Evolutionary conservation across 2,888 invertebrate genomes (phyloP).

Genomic region (Limnephilus marmoratus): DNA sequence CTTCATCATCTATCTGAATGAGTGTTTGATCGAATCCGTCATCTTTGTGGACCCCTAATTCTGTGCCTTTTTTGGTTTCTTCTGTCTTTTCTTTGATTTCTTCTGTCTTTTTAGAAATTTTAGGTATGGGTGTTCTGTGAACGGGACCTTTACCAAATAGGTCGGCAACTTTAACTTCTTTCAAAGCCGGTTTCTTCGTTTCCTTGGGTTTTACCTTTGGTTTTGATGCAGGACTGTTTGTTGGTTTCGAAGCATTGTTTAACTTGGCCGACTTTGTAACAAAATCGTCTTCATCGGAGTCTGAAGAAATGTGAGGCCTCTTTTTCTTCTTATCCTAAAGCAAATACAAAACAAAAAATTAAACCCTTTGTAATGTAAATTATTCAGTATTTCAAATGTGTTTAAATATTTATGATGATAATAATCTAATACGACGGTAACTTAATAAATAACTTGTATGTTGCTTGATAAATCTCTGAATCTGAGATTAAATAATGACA

Average conservation of each 20-base stretch:
- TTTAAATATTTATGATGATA: no score
- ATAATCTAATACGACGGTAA: no score
- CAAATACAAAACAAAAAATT: constrained; percentile 34
- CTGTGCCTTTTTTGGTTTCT: constrained; percentile 66
- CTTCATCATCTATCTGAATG: constrained; percentile 67
- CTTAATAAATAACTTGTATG: no score
- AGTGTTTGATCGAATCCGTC: constrained; percentile 85
- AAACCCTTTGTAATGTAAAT: background rate
- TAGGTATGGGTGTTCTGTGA: constrained; percentile 71
- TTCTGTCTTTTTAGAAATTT: constrained; percentile 69
- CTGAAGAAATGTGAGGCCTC: constrained; percentile 69
- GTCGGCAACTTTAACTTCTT: constrained; percentile 75
- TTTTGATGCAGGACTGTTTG: background rate
- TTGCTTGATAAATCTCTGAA: no score
- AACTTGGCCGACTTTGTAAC: constrained; percentile 68
- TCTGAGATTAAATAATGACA: no score
- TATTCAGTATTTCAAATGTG: background rate
- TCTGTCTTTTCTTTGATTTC: background rate
- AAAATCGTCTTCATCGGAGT: constrained; percentile 71
- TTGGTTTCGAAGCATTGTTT: constrained; percentile 62
- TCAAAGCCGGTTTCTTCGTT: constrained; percentile 68
- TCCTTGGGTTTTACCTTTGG: constrained; percentile 61
- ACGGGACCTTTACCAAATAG: constrained; percentile 81
- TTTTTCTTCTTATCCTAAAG: constrained; percentile 71
- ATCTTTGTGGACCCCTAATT: constrained; percentile 79